Percentiles rank a stretch among this genome's conserved stretches.
phyloP scores from a whole-genome alignment of 1,140 invertebrate species.

The Papilio dardanus region DNA sequence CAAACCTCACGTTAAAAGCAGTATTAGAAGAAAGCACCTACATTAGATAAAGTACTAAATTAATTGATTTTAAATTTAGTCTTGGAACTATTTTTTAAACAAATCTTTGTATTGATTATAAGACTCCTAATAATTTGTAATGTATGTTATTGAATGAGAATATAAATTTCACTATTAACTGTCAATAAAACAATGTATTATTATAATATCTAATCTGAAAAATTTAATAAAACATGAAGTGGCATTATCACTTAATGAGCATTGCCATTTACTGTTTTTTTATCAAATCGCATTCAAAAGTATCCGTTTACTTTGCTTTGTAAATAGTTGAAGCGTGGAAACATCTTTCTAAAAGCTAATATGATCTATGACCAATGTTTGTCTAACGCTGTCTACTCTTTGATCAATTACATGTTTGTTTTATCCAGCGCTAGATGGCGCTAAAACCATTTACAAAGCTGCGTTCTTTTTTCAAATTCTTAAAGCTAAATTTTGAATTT shows the following conservation, averaged over 20 bases:
- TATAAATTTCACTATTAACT: background rate
- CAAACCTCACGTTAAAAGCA: background rate
- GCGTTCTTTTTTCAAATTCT: slow-evolving; percentile 40
- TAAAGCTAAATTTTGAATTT: slow-evolving; percentile 79
- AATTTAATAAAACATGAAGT: slow-evolving; percentile 56
- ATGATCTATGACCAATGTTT: background rate
- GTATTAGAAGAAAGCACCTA: background rate
- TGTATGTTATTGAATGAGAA: background rate
- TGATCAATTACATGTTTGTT: background rate
- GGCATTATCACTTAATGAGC: slow-evolving; percentile 65
- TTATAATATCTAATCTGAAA: background rate
- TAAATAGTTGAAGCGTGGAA: slow-evolving; percentile 37
- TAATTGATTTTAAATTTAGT: background rate
- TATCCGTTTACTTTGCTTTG: slow-evolving; percentile 43
- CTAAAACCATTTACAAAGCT: slow-evolving; percentile 42
- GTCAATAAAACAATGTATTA: too few species aligned
- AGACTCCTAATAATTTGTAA: too few species aligned
- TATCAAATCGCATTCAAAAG: slow-evolving; percentile 35
- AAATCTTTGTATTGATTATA: too few species aligned
- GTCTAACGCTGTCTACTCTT: background rate
- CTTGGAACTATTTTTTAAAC: slow-evolving; percentile 36
- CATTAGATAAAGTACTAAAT: background rate
- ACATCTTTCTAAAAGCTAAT: background rate
- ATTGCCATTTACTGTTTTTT: slow-evolving; percentile 61
- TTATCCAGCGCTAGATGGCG: slow-evolving; percentile 4